Conservation (phyloP, 2,797 vertebrate genomes). For the Tangara arthus region DNA sequence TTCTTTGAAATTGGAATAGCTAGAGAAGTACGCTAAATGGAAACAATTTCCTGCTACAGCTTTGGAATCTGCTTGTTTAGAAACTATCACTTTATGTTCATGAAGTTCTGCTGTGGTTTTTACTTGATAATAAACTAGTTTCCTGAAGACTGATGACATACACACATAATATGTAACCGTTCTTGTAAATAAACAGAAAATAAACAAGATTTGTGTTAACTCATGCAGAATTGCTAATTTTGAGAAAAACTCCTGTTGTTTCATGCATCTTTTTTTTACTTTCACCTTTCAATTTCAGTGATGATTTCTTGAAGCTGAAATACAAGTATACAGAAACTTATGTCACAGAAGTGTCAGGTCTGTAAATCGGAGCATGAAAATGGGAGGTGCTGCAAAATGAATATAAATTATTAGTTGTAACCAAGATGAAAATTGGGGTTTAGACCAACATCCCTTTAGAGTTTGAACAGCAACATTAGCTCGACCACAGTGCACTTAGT, state of each 20-base stretch:
- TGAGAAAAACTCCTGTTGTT: not conserved
- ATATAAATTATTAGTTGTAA: not conserved
- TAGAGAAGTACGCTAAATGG: not conserved
- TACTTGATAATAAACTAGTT: not conserved
- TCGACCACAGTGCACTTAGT: constrained; percentile 45
- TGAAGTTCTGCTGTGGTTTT: not conserved
- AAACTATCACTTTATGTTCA: not conserved
- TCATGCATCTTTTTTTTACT: not conserved
- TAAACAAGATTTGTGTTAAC: not conserved
- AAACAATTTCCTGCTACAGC: not conserved
- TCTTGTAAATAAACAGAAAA: not conserved
- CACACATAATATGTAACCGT: not conserved
- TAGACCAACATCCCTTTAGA: not conserved
- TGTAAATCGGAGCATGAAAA: not conserved
- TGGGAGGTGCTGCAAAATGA: not conserved
- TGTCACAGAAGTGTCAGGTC: not conserved
- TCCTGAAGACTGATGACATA: not conserved
- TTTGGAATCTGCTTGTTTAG: not conserved
- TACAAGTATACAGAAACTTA: not conserved
- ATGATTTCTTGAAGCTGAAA: not conserved
- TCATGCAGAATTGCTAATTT: not conserved
- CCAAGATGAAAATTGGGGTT: not conserved
- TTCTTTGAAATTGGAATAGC: not conserved
- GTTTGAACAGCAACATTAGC: not conserved
- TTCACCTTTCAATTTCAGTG: not conserved